phyloP scores from a whole-genome alignment of 2,797 vertebrate genomes.

The Lagodon rhomboides region DNA sequence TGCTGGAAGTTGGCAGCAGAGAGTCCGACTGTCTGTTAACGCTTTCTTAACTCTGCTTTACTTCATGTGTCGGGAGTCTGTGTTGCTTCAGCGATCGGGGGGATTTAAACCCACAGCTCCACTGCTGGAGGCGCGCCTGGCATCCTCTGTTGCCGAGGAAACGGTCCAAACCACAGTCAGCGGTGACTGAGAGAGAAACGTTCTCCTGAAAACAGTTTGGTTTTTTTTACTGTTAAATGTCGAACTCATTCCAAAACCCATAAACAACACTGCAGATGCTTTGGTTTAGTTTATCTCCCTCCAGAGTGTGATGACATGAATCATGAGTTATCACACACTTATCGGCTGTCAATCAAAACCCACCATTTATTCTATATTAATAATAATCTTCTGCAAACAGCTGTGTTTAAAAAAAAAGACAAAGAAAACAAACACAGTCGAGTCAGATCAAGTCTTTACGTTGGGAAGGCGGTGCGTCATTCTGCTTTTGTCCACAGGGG shows the following conservation, averaged over 20 bases:
- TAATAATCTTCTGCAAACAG: no score
- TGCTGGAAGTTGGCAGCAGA: conserved; percentile 23
- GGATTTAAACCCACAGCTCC: conserved; percentile 4
- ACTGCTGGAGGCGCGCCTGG: background rate
- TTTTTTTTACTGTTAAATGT: background rate
- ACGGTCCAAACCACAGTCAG: conserved; percentile 13
- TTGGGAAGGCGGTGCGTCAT: no score
- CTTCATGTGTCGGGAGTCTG: background rate
- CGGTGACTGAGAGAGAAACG: background rate
- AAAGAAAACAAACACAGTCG: no score
- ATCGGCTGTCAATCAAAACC: background rate
- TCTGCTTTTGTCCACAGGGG: no score
- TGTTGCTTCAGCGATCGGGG: background rate
- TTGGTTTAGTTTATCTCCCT: background rate
- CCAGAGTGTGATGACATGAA: background rate
- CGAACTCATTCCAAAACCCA: background rate
- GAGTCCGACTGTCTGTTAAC: background rate
- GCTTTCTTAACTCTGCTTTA: background rate
- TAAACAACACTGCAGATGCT: background rate
- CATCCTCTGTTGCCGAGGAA: conserved; percentile 14
- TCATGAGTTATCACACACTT: background rate
- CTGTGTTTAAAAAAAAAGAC: no score
- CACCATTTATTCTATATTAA: background rate
- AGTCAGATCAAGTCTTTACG: no score
- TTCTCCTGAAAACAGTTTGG: background rate